A percentile compares a stretch with the other conserved stretches of the same genome.
Evolutionary conservation across 2,797 vertebrate genomes (phyloP).

Genomic region (Phaenicophaeus curvirostris): DNA sequence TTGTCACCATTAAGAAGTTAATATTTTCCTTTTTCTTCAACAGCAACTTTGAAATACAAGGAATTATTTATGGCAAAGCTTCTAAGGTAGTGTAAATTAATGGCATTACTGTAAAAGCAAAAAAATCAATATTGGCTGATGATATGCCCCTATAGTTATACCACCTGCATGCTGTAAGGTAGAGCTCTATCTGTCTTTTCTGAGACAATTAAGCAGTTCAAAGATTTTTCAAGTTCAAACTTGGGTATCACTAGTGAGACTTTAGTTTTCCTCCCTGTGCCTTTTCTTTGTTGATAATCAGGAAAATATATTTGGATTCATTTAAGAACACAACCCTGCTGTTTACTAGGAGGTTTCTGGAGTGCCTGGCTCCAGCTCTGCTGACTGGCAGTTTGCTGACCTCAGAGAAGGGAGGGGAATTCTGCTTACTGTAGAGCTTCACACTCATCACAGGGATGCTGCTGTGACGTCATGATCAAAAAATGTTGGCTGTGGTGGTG

Average conservation of each 20-base stretch:
- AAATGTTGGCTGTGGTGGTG: conserved; percentile 55
- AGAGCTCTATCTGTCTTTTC: not conserved
- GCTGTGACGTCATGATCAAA: conserved; percentile 26
- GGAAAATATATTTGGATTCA: not conserved
- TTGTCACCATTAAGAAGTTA: not conserved
- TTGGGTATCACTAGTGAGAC: not conserved
- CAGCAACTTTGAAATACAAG: not conserved
- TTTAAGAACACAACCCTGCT: not conserved
- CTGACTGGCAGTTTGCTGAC: not conserved
- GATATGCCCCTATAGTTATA: not conserved
- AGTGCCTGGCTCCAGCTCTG: not conserved
- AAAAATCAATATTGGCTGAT: not conserved
- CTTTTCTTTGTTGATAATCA: not conserved
- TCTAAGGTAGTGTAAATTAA: not conserved
- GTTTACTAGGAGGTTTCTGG: not conserved
- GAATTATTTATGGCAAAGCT: not conserved
- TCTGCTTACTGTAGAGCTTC: not conserved
- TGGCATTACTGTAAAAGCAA: not conserved
- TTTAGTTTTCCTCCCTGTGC: not conserved
- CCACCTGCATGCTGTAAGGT: not conserved
- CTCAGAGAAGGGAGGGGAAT: not conserved
- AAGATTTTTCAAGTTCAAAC: not conserved
- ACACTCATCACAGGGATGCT: not conserved
- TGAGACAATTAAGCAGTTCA: not conserved
- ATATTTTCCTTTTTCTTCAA: not conserved